Evolutionary conservation across 2,888 invertebrate genomes (phyloP).

Genomic region (Polydrusus pterygomalis): DNA sequence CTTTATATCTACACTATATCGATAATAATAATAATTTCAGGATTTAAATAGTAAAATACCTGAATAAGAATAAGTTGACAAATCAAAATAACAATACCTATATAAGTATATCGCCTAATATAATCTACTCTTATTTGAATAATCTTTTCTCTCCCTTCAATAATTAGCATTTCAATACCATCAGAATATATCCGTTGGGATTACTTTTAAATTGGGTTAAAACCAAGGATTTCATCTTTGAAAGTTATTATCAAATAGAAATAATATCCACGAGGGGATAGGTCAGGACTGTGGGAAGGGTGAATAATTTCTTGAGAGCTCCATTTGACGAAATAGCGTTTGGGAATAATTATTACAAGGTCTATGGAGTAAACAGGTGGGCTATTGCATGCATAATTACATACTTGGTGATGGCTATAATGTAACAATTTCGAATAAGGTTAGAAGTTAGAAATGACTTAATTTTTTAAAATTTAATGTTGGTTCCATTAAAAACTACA

Average conservation of each 20-base stretch:
- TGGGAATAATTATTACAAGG: not conserved
- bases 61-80: not conserved
- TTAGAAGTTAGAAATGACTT: not conserved
- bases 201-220: slow-evolving; percentile 7
- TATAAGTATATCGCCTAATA: slow-evolving; percentile 1
- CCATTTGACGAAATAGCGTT: not conserved
- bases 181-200: not conserved
- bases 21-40: not conserved
- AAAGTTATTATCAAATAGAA: not conserved
- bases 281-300: slow-evolving; percentile 4
- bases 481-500: no score
- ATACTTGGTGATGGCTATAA: not conserved
- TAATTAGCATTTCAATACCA: slow-evolving; percentile 4
- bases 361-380: not conserved
- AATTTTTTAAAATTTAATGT: no score
- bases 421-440: no score
- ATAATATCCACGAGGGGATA: not conserved
- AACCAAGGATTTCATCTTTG: not conserved
- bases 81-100: not conserved
- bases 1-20: not conserved
- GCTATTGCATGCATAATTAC: not conserved
- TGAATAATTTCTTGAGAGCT: not conserved
- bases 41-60: not conserved
- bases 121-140: not conserved
- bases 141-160: not conserved